phyloP scores from a whole-genome alignment of 2,888 invertebrate genomes.

The Himalopsyche japonica region DNA sequence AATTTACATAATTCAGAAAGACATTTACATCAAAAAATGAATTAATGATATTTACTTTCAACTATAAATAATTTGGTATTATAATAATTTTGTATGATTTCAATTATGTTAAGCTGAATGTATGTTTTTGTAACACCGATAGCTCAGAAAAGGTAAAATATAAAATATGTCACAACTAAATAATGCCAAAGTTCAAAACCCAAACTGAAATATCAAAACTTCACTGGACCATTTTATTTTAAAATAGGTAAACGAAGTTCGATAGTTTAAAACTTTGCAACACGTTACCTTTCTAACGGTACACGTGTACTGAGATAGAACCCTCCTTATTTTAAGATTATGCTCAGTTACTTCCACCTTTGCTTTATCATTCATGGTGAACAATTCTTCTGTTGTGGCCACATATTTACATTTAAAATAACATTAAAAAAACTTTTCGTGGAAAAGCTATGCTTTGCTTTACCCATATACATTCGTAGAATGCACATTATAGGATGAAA shows the following conservation, averaged over 20 bases:
- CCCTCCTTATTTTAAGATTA: constrained; percentile 6
- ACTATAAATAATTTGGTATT: too few species aligned
- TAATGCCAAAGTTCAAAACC: neutral
- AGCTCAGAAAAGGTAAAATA: neutral
- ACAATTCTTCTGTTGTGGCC: neutral
- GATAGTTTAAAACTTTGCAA: neutral
- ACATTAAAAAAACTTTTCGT: too few species aligned
- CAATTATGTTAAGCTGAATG: too few species aligned
- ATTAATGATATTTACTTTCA: too few species aligned
- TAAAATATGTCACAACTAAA: neutral
- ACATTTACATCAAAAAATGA: too few species aligned
- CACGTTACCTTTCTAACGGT: neutral
- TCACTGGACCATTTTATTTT: neutral
- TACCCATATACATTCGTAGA: too few species aligned
- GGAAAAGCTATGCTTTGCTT: too few species aligned
- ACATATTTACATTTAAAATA: neutral
- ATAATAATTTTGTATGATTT: too few species aligned
- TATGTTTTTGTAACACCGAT: neutral
- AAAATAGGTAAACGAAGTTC: neutral
- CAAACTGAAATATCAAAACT: neutral
- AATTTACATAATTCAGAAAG: too few species aligned
- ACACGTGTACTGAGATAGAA: neutral
- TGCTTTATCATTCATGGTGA: neutral
- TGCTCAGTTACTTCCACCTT: neutral
- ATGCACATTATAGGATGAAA: too few species aligned